Conservation (phyloP, 2,113 vertebrate species). For the Capreolus pygargus region DNA sequence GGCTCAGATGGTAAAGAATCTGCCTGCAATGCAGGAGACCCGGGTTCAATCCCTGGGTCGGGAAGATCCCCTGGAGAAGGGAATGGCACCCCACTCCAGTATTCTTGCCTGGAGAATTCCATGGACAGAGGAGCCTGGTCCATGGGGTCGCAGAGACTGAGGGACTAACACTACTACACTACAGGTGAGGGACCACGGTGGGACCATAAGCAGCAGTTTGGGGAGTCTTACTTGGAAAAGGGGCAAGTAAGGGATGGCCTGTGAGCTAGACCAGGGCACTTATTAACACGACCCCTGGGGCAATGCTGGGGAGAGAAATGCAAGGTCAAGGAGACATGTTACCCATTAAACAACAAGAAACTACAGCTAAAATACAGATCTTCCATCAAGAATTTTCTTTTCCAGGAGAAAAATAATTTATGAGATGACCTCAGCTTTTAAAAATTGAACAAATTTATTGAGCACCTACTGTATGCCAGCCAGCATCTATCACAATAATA, state of each 20-base stretch:
- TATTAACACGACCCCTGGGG: fast-evolving
- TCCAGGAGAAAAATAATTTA: not conserved
- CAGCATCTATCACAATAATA: not conserved
- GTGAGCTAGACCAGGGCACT: not conserved
- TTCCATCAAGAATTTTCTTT: not conserved
- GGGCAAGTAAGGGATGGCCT: not conserved
- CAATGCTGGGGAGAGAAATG: not conserved
- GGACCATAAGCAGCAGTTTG: not conserved
- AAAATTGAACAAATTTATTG: slow-evolving; percentile 15
- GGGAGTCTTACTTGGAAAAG: not conserved
- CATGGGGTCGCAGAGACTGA: not conserved
- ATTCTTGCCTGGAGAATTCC: not conserved
- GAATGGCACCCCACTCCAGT: not conserved
- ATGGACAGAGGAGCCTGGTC: not conserved
- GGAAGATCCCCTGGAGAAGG: not conserved
- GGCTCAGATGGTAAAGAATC: not conserved
- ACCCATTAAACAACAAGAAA: not conserved
- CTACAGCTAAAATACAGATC: not conserved
- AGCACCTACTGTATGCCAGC: not conserved
- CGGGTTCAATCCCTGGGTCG: not conserved
- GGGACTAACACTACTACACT: not conserved
- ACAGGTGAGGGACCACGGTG: not conserved
- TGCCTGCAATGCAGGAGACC: not conserved
- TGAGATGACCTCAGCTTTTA: not conserved
- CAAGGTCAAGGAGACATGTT: not conserved